Base-by-base conservation (phyloP, 1,140 invertebrate genomes). In the Drosophila burlai region DNA sequence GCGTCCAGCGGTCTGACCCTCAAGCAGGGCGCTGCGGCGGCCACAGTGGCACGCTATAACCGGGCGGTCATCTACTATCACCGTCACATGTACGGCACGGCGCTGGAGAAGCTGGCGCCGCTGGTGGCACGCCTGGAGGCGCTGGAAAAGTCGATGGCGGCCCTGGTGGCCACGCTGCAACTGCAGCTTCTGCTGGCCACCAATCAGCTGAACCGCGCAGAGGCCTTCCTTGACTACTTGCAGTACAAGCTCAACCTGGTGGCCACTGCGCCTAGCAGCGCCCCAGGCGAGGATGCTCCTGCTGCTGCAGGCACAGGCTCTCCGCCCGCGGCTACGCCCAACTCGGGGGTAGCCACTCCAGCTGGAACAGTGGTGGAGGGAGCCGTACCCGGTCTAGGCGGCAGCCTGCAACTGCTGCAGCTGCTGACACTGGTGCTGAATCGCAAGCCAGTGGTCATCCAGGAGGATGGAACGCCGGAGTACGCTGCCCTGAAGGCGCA, bases 21-120 rank as follows among this genome's bases (percentile, higher is more conserved):
- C 15, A 90, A 91, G 63, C 68, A 83, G 29, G 77, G 61, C 1
- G 78, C 85, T 21, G 83, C 77, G 8, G 79, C 74, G 1, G 74
- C 76, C 13, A 79, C 94, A 0, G 93, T 96, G 82, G 93, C 95
- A 21, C 94, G 95, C 52, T 98, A 97, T 91, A 98, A 98, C 92
- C 96, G 97, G 85, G 97, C 97, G 2, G 95, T 98, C 2, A 84
- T 98, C 11, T 94, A 97, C 5, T 98, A 96, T 92, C 97, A 97
- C 81, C 95, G 96, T 1, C 95, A 95, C 64, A 96, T 98, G 90
- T 97, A 97, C 91, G 95, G 95, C 49, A 94, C 95, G 61, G 96
- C 97, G 8, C 92, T 97, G 16, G 94, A 95, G 24, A 95, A 97
- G 49, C 94, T 98, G 54, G 96, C 96, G 67, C 95, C 95, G 80